Percentiles rank a stretch among this genome's conserved stretches.
phyloP scores from a whole-genome alignment of 2,888 invertebrate genomes.

The Melipona bicolor region DNA sequence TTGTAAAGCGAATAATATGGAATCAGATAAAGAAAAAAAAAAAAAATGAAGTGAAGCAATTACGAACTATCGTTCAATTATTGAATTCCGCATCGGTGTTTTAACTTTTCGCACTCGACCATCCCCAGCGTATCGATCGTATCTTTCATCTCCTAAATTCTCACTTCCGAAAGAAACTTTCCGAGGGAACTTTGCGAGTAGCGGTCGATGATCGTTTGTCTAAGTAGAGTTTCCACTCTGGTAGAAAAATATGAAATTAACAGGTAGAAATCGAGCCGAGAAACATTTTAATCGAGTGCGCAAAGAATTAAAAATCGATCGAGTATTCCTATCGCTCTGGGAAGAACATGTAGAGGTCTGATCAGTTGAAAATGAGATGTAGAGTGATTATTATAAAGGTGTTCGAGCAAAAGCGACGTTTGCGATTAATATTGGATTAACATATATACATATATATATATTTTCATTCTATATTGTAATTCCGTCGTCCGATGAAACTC shows the following conservation, averaged over 20 bases:
- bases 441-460: constrained; percentile 3
- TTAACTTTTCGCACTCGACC: constrained; percentile 43
- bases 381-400: constrained; percentile 1
- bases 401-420: constrained; percentile 4
- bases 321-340: constrained; percentile 42
- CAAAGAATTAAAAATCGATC: constrained; percentile 42
- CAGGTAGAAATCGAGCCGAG: neutral
- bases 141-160: neutral
- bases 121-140: neutral
- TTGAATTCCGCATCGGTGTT: constrained; percentile 51
- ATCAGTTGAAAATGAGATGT: neutral
- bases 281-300: constrained; percentile 29
- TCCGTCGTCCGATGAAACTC: constrained; percentile 34
- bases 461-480: constrained; percentile 45
- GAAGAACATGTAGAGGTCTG: constrained; percentile 24
- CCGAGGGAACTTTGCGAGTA: too few relatives aligned
- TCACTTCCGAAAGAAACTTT: neutral
- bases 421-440: constrained; percentile 15
- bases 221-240: neutral
- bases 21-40: constrained; percentile 38
- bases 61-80: constrained; percentile 50
- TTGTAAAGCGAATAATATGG: constrained; percentile 45
- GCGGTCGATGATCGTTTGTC: too few relatives aligned
- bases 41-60: constrained; percentile 44
- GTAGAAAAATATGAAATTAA: neutral